A percentile compares a stretch with the other conserved stretches of the same genome.
phyloP scores from a whole-genome alignment of 2,113 vertebrate genomes.

The Tragulus kanchil region DNA sequence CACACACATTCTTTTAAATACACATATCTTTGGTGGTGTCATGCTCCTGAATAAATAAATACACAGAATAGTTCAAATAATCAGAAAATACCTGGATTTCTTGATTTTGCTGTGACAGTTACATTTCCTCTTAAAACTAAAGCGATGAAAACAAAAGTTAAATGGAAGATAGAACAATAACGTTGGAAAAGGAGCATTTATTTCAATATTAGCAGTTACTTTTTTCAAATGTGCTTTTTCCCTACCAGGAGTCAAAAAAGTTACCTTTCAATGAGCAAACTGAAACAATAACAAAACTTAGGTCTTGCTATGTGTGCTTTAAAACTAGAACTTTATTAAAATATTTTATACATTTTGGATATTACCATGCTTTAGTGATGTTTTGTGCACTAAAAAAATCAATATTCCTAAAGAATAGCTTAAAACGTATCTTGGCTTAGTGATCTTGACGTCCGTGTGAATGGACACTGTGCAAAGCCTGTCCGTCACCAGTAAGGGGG shows the following conservation, averaged over 20 bases:
- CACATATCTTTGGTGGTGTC: neutral
- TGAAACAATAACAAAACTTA: neutral
- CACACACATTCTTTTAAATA: neutral
- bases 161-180: neutral
- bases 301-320: neutral
- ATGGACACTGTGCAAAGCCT: fast-evolving
- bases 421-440: neutral
- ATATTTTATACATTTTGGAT: neutral
- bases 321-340: neutral
- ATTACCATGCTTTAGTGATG: neutral
- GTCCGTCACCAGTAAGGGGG: neutral
- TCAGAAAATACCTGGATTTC: neutral
- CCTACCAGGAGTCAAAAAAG: neutral
- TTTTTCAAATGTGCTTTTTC: neutral
- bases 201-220: neutral
- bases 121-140: neutral
- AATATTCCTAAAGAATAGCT: neutral
- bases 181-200: neutral
- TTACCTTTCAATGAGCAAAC: neutral
- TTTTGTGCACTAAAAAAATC: neutral
- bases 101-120: neutral
- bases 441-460: neutral
- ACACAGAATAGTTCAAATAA: neutral
- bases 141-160: neutral
- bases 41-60: neutral